Conservation (phyloP, 2,797 vertebrate species). For the Sorex maritimensis region DNA sequence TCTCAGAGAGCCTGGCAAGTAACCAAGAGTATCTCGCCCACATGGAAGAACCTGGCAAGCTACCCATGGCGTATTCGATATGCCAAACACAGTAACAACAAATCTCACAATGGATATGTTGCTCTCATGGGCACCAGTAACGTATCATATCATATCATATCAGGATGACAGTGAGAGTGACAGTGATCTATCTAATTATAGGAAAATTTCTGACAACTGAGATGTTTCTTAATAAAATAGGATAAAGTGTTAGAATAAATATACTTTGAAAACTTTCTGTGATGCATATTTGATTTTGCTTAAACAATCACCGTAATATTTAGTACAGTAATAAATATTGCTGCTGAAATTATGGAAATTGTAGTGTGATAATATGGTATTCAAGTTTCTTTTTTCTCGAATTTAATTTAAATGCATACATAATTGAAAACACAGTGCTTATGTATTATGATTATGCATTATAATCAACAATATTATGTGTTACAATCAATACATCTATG, state of each 20-base stretch:
- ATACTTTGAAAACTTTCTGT: not conserved
- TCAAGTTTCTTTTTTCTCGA: not conserved
- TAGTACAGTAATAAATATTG: not conserved
- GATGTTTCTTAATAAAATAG: conserved; percentile 20
- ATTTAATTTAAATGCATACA: not conserved
- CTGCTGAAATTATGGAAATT: not conserved
- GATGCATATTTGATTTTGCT: conserved; percentile 30
- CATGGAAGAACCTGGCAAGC: too few relatives aligned
- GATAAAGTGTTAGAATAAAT: not conserved
- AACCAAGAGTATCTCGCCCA: too few relatives aligned
- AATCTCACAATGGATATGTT: too few relatives aligned
- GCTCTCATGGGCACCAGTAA: too few relatives aligned
- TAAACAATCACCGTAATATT: not conserved
- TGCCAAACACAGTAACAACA: too few relatives aligned
- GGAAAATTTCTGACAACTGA: not conserved
- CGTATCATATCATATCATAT: too few relatives aligned
- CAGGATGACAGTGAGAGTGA: too few relatives aligned
- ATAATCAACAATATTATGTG: too few relatives aligned
- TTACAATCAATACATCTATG: too few relatives aligned
- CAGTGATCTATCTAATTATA: not conserved
- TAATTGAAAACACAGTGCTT: not conserved
- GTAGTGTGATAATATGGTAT: conserved; percentile 10
- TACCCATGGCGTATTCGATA: too few relatives aligned
- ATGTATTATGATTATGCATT: not conserved
- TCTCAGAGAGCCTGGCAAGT: too few relatives aligned